These are phyloP conservation scores for Larimichthys crocea DNA, from an alignment of 2,113 vertebrate genomes.

Conservation along the genomic window DNA sequence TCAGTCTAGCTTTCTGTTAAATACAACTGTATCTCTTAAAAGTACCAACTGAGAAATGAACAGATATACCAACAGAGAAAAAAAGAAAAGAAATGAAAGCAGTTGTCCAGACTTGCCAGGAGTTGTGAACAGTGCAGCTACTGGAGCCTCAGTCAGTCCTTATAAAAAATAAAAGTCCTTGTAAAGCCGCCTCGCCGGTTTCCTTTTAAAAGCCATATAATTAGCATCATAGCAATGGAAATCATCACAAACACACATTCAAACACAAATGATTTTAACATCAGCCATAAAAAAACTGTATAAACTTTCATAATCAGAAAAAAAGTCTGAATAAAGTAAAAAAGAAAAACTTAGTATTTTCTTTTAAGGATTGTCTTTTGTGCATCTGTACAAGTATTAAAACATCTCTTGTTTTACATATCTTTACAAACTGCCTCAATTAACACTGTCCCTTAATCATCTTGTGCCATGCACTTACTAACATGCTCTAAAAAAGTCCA, in stretches of 20 bases:
- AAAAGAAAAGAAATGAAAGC: background rate
- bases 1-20: background rate
- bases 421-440: slow-evolving; percentile 12
- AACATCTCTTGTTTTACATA: background rate
- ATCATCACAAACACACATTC: slow-evolving; percentile 14
- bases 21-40: background rate
- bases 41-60: background rate
- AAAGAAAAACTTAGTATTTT: background rate
- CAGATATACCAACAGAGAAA: background rate
- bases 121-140: slow-evolving; percentile 38
- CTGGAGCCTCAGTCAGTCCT: slow-evolving; percentile 11
- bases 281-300: background rate
- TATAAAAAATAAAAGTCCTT: background rate
- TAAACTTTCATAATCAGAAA: background rate
- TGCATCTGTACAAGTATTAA: slow-evolving; percentile 30
- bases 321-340: slow-evolving; percentile 21
- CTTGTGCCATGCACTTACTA: background rate
- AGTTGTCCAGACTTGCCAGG: slow-evolving; percentile 34
- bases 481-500: slow-evolving; percentile 33
- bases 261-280: slow-evolving; percentile 1
- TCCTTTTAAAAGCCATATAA: background rate
- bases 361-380: slow-evolving; percentile 19
- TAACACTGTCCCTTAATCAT: background rate
- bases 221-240: slow-evolving; percentile 4
- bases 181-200: background rate